Conservation (phyloP, 1,140 invertebrate species). For the Zelostemma sp. region DNA sequence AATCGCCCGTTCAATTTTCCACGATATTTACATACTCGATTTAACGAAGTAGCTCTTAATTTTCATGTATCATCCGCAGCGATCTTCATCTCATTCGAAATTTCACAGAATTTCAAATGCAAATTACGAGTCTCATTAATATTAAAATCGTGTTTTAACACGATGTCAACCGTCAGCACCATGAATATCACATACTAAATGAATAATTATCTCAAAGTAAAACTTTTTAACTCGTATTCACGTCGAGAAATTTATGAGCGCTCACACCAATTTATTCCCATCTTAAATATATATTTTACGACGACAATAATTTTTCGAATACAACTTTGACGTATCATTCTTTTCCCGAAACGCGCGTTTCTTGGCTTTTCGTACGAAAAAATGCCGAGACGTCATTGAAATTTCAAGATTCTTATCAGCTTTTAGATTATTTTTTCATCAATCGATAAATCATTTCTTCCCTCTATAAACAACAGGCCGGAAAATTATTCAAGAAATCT, state of each 20-base stretch:
- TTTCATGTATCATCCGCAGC: constrained; percentile 6
- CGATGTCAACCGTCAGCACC: constrained; percentile 11
- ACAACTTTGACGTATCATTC: too few relatives aligned
- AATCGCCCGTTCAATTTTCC: constrained; percentile 2
- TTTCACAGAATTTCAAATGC: constrained; percentile 10
- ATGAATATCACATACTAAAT: constrained; percentile 9
- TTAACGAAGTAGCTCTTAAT: constrained; percentile 5
- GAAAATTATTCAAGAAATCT: not conserved
- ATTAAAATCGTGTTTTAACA: constrained; percentile 16
- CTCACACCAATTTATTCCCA: not conserved
- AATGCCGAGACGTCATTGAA: too few relatives aligned
- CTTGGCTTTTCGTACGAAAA: too few relatives aligned
- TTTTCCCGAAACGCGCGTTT: too few relatives aligned
- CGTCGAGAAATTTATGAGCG: not conserved
- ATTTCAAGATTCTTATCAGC: too few relatives aligned
- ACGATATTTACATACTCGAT: too few relatives aligned
- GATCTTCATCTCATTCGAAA: constrained; percentile 9
- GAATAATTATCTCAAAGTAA: constrained; percentile 6
- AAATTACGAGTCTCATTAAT: constrained; percentile 12
- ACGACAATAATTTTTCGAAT: not conserved
- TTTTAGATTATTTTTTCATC: too few relatives aligned
- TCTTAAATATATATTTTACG: not conserved
- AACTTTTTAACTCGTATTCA: constrained; percentile 4
- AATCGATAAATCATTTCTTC: too few relatives aligned
- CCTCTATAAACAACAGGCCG: too few relatives aligned